Percentiles rank a stretch among this genome's conserved stretches.
Conservation (phyloP, 1,140 invertebrate species). For the Dolichoris vasculosae region DNA sequence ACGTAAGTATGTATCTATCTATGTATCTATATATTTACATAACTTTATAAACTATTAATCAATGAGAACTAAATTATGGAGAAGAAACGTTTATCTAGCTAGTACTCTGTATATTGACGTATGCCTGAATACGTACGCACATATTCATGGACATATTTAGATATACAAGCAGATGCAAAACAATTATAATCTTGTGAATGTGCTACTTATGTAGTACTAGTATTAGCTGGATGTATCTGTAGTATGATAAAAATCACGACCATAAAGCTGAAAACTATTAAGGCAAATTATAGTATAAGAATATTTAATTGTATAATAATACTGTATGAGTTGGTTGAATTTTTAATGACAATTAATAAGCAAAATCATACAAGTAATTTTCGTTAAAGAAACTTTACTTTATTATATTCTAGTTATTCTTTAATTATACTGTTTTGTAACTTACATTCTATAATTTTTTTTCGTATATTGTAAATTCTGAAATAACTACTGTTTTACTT, state of each 20-base stretch:
- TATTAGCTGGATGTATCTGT: background rate
- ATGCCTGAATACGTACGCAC: background rate
- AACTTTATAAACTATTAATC: constrained; percentile 23
- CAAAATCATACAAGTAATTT: too few species aligned
- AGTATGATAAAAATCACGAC: constrained; percentile 24
- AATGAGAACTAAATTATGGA: background rate
- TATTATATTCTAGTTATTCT: too few species aligned
- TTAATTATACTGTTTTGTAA: too few species aligned
- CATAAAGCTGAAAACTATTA: constrained; percentile 41
- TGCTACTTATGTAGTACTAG: background rate
- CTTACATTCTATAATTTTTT: too few species aligned
- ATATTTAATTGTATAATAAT: background rate
- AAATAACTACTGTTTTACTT: too few species aligned
- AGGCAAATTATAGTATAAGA: background rate
- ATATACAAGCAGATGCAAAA: background rate
- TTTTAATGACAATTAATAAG: constrained; percentile 21
- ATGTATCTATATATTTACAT: background rate
- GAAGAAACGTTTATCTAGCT: too few species aligned
- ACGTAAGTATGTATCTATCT: too few species aligned
- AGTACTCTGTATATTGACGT: too few species aligned
- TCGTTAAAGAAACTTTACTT: too few species aligned
- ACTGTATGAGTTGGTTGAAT: constrained; percentile 25
- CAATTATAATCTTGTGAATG: background rate
- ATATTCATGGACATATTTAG: too few species aligned
- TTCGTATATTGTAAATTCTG: too few species aligned